Evolutionary conservation across 2,797 vertebrate species (phyloP), one percentile per base, ranked within the genome.

Genomic region (Petrocephalus sullivani): DNA sequence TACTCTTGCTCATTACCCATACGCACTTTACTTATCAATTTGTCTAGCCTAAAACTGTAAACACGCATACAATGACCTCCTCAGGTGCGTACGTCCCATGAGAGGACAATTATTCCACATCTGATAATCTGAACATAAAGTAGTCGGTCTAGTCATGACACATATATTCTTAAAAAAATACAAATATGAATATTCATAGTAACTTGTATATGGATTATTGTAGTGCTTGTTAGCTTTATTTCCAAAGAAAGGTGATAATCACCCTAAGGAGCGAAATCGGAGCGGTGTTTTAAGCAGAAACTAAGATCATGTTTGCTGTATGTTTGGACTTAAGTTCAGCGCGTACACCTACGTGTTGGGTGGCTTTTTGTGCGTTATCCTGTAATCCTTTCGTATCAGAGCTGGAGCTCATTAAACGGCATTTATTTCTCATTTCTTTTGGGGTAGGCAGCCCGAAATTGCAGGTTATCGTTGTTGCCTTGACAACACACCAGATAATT

Each of bases 391-490:
- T n/a, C 49, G 19, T 88, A 41, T 61, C 78, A 21, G 75, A 46
- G 37, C n/a, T 58, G 49, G 21, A 28, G 78, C 87, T 21, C 82
- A 57, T 58, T 88, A 61, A 88, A 86, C 41, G 83, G 64, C 84
- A 75, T 89, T 86, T 86, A 57, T 90, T 91, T 89, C 56, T 87
- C 37, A 0, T 88, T 87, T 87, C 90, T 92, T 90, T 90, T 85
- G 90, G 91, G 92, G 91, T 93, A 93, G 92, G 95, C 93, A 92
- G 91, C 82, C 90, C 89, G 89, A 94, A 95, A 96, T 96, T 94
- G 94, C 90, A 92, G 94, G 95, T 92, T 95, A 91, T 95, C 91
- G 93, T 92, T 94, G 96, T 96, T 96, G 93, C 95, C 95, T 90
- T 90, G 95, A 94, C 92, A 96, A 96, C 95, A 91, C 33, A 86